Evolutionary conservation across 2,113 vertebrate genomes (phyloP).

Genomic region (Scytalopus superciliaris): DNA sequence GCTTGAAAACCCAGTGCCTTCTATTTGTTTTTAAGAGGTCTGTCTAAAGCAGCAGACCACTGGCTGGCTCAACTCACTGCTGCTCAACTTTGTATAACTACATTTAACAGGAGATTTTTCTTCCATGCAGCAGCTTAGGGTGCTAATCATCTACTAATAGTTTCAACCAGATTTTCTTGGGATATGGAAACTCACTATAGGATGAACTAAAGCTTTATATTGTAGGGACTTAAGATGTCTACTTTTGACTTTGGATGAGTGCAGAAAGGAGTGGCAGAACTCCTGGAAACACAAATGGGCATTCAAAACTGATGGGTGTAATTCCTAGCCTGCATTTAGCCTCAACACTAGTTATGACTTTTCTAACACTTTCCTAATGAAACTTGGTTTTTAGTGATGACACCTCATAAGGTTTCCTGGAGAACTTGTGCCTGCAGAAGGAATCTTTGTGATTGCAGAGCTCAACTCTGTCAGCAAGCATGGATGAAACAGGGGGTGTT

Average conservation of each 20-base stretch:
- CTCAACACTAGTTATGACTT: neutral
- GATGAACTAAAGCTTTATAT: neutral
- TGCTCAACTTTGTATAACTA: neutral
- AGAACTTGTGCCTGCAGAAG: neutral
- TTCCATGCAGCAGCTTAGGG: neutral
- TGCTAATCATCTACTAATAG: neutral
- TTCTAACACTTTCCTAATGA: neutral
- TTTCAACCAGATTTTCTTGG: neutral
- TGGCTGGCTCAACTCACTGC: neutral
- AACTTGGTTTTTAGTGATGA: neutral
- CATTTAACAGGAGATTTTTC: neutral
- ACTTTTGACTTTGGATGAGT: neutral
- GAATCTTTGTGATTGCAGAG: neutral
- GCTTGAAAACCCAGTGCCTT: accelerated
- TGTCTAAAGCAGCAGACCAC: neutral
- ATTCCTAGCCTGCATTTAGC: neutral
- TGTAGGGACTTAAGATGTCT: too few species aligned
- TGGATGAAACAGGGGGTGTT: neutral
- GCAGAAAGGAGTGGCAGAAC: neutral
- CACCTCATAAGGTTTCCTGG: neutral
- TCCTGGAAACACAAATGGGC: neutral
- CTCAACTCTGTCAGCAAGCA: neutral
- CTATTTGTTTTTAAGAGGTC: neutral
- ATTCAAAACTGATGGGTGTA: neutral
- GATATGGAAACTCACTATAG: neutral